Evolutionary conservation across 2,888 invertebrate genomes (phyloP), one percentile per base, ranked within the genome.

Genomic region (Anarsia innoxiella): DNA sequence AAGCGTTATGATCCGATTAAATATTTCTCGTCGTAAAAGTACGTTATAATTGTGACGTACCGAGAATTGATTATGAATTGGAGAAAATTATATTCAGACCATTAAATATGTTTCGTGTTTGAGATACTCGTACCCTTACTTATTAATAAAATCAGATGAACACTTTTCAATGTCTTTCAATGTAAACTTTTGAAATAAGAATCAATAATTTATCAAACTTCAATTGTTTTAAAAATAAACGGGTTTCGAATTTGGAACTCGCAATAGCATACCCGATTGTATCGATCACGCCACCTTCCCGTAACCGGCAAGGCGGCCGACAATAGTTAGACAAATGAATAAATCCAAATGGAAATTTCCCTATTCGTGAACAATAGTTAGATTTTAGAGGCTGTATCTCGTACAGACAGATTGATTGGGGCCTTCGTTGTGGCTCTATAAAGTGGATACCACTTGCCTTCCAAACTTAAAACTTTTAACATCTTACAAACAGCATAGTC

Each of bases 281-380:
- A 33, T 33, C 33, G 33, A 33, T 33, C 15, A 4, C 25, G 25
- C 13, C 14, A 33, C 26, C 32, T 32, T 23, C 23, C 12, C 15
- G n/a, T n/a, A 14, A 27, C 19, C 25, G 12, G 68, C 59, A 59
- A 56, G 61, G 55, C 56, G 53, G 51, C 76, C 71, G 70, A 78
- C 77, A 77, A 80, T 77, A 75, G 80, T 77, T 79, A 78, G 75
- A 79, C 83, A 82, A 84, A 80, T 82, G 83, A 83, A 84, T 80
- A 83, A 83, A 83, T 84, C 74, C 78, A 71, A 83, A 83, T 80
- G 77, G 82, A 82, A 83, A 80, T 82, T 78, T 80, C 78, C 68
- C 76, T 76, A 80, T 78, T 76, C 72, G 67, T 66, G 82, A 80
- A 84, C 83, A 84, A 84, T 84, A 79, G 82, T 80, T 80, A 79